Evolutionary conservation across 2,797 vertebrate genomes (phyloP), one percentile per base, ranked within the genome.

Genomic region (Spinibarbus caldwelli): DNA sequence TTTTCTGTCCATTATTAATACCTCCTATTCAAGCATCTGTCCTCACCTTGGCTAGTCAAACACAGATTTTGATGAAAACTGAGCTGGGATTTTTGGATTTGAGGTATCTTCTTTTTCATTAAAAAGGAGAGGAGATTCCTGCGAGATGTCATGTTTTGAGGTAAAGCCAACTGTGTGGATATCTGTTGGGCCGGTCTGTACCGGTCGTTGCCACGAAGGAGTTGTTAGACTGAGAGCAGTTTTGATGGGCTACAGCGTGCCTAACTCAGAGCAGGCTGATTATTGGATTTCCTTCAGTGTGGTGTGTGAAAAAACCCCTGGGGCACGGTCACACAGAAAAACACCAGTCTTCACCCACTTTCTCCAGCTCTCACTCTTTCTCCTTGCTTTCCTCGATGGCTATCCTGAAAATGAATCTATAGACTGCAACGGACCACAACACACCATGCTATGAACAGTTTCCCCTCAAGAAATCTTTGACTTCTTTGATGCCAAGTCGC

Each of bases 211-310:
- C 72, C 52, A 66, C 45, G 8, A 26, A 84, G 62, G 52, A 80
- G 78, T 59, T 81, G 72, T 78, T 87, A 71, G n/a, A 49, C 41
- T 23, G 41, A 66, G 64, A 31, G 38, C 64, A 64, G 15, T 14
- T 82, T 75, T 72, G 75, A 78, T 66, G 68, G 83, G 73, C 73
- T 31, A 78, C 67, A 67, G 72, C 36, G 6, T 82, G 79, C 41
- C 72, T 41, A 70, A 75, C 72, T 78, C 71, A 71, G 72, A 76
- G 78, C 41, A 41, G 41, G 26, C 36, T 82, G 73, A 85, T 87
- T 85, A 87, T 75, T 85, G 80, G 57, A 85, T 85, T 85, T 85
- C 59, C 67, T 87, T 85, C 79, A 54, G 71, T 85, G 83, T 82
- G 66, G 72, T 64, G 17, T 62, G 73, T 31, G 43, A 29, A 85